phyloP scores from a whole-genome alignment of 2,888 invertebrate species.

The Pachycephus smyrnensis region DNA sequence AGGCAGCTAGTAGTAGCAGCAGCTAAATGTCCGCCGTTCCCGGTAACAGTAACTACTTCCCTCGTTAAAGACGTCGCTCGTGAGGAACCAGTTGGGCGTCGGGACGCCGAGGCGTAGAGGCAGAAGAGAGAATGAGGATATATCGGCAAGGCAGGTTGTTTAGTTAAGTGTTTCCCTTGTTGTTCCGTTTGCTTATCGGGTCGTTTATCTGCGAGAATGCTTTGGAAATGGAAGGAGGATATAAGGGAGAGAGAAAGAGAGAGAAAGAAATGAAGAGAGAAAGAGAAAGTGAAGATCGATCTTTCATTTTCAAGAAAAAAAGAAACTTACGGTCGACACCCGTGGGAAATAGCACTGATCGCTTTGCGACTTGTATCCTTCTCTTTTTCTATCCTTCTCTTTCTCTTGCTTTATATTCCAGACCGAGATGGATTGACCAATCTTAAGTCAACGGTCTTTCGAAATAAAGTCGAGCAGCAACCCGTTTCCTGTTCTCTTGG shows the following conservation, averaged over 20 bases:
- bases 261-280: background rate
- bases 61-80: background rate
- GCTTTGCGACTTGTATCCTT: background rate
- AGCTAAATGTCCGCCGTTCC: background rate
- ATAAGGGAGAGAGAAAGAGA: background rate
- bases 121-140: background rate
- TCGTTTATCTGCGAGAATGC: slow-evolving; percentile 7
- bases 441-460: slow-evolving; percentile 21
- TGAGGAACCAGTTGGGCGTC: background rate
- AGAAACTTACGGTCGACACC: slow-evolving; percentile 1
- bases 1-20: background rate
- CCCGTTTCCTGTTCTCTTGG: background rate
- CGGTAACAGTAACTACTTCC: background rate
- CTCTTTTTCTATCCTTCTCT: background rate
- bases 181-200: slow-evolving; percentile 13
- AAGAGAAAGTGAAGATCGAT: slow-evolving; percentile 4
- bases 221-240: background rate
- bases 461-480: slow-evolving; percentile 24
- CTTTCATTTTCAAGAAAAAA: slow-evolving; percentile 15
- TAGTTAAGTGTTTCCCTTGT: slow-evolving; percentile 4
- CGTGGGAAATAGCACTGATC: slow-evolving; percentile 15
- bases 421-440: slow-evolving; percentile 30
- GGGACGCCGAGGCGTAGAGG: background rate
- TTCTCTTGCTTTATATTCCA: slow-evolving; percentile 9
- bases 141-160: background rate